A percentile compares a stretch with the other conserved stretches of the same genome.
These are phyloP conservation scores for Chlorops oryzae DNA, from an alignment of 1,140 invertebrate genomes.

Conservation along the genomic window DNA sequence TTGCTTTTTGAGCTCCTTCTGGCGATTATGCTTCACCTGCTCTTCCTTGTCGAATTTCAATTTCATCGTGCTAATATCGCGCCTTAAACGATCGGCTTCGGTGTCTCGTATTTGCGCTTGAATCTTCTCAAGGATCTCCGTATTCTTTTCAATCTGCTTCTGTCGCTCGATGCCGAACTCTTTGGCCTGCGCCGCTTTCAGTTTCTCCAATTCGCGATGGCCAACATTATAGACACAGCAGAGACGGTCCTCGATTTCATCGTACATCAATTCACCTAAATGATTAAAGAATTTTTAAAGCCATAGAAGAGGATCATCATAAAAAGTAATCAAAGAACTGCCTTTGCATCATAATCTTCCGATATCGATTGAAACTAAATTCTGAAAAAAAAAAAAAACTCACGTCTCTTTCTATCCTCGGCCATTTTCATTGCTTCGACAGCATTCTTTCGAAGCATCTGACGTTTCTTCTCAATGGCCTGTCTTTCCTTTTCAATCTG, in stretches of 20 bases:
- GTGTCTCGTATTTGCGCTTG: constrained; percentile 1
- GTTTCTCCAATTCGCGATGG: constrained; percentile 24
- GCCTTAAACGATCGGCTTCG: constrained; percentile 9
- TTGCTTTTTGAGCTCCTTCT: constrained; percentile 17
- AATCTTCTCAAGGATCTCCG: background rate
- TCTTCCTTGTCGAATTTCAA: constrained; percentile 34
- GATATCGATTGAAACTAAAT: background rate
- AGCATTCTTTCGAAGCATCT: constrained; percentile 25
- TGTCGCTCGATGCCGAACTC: too few relatives aligned
- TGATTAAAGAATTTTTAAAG: background rate
- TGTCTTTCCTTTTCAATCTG: constrained; percentile 24
- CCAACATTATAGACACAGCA: constrained; percentile 34
- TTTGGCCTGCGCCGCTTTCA: constrained; percentile 19
- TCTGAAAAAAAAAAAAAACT: constrained; percentile 3
- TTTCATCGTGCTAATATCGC: constrained; percentile 27
- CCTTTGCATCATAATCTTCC: background rate
- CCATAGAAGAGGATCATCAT: background rate
- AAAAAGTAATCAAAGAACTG: too few relatives aligned
- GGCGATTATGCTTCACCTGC: constrained; percentile 15
- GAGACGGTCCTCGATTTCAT: constrained; percentile 30
- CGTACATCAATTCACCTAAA: constrained; percentile 23
- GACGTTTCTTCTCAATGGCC: constrained; percentile 15
- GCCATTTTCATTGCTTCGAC: constrained; percentile 34
- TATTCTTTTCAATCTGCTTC: constrained; percentile 19
- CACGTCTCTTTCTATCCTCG: constrained; percentile 28